These are phyloP conservation scores for Drosophila birchii DNA, from an alignment of 2,888 invertebrate species.

Conservation along the genomic window DNA sequence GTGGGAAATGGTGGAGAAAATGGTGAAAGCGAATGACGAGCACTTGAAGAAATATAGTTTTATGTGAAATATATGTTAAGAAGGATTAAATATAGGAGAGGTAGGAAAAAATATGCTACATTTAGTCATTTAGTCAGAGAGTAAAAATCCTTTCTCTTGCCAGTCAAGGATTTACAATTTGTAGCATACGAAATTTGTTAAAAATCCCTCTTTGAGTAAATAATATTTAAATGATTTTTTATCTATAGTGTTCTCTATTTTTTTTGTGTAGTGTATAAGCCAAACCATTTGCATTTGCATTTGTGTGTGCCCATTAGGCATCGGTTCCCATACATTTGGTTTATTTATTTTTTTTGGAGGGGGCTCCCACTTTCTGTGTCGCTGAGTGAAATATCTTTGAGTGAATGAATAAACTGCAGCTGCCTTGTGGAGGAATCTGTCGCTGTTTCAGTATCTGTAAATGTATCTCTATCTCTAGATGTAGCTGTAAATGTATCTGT, in stretches of 20 bases:
- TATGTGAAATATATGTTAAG: not conserved
- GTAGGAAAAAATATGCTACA: not conserved
- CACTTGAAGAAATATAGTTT: not conserved
- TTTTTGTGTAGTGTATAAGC: constrained; percentile 11
- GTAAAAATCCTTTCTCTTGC: too few relatives aligned
- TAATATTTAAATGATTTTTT: too few relatives aligned
- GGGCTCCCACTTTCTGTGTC: constrained; percentile 35
- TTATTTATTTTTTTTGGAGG: constrained; percentile 33
- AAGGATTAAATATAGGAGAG: not conserved
- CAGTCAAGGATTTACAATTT: too few relatives aligned
- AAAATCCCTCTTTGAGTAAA: too few relatives aligned
- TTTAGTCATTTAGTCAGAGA: too few relatives aligned
- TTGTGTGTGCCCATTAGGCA: constrained; percentile 63
- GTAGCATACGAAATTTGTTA: too few relatives aligned
- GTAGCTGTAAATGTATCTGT: not conserved
- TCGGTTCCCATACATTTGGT: constrained; percentile 48
- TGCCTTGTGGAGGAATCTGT: constrained; percentile 33
- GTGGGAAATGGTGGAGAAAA: constrained; percentile 54
- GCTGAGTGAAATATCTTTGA: constrained; percentile 56
- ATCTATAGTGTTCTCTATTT: not conserved
- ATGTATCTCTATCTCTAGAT: not conserved
- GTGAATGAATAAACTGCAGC: constrained; percentile 49
- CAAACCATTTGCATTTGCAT: constrained; percentile 37
- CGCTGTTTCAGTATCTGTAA: constrained; percentile 12
- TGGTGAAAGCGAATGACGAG: constrained; percentile 2